Evolutionary conservation across 2,888 invertebrate genomes (phyloP).

Genomic region (Germaria angustata): DNA sequence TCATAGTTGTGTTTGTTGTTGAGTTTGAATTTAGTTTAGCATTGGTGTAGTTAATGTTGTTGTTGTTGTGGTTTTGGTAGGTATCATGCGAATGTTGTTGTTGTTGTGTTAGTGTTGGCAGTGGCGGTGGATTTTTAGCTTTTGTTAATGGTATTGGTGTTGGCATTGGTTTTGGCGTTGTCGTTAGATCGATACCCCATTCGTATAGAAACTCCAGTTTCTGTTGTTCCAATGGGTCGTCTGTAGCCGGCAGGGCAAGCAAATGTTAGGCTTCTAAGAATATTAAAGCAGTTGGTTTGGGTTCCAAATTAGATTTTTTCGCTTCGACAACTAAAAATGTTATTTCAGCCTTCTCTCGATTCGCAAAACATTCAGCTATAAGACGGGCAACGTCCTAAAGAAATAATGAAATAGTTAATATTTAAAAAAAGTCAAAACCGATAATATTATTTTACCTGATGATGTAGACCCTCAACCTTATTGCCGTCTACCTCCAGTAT

Average conservation of each 20-base stretch:
- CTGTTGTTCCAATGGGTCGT: slow-evolving; percentile 79
- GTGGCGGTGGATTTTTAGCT: slow-evolving; percentile 81
- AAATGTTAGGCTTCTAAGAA: slow-evolving; percentile 96
- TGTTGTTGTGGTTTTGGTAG: slow-evolving; percentile 44
- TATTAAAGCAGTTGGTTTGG: slow-evolving; percentile 93
- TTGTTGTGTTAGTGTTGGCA: slow-evolving; percentile 71
- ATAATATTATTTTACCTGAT: slow-evolving; percentile 81
- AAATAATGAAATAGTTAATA: slow-evolving; percentile 2
- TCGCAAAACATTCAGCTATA: slow-evolving; percentile 96
- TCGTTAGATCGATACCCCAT: slow-evolving; percentile 80
- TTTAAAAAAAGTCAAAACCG: not conserved
- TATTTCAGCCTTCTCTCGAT: slow-evolving; percentile 91
- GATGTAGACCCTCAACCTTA: slow-evolving; percentile 88
- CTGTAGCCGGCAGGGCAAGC: slow-evolving; percentile 89
- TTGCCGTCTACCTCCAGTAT: slow-evolving; percentile 95
- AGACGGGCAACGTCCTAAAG: slow-evolving; percentile 89
- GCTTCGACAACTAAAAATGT: slow-evolving; percentile 96
- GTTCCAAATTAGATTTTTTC: slow-evolving; percentile 94
- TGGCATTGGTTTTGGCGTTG: slow-evolving; percentile 78
- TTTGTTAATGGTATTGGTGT: slow-evolving; percentile 78
- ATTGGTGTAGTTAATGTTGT: slow-evolving; percentile 66
- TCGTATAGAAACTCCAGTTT: slow-evolving; percentile 77
- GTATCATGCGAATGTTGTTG: slow-evolving; percentile 55
- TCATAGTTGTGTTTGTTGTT: slow-evolving; percentile 51
- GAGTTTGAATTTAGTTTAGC: slow-evolving; percentile 57